Evolutionary conservation across 1,140 invertebrate genomes (phyloP), one percentile per base, ranked within the genome.

Genomic region (Calliopsis andreniformis): DNA sequence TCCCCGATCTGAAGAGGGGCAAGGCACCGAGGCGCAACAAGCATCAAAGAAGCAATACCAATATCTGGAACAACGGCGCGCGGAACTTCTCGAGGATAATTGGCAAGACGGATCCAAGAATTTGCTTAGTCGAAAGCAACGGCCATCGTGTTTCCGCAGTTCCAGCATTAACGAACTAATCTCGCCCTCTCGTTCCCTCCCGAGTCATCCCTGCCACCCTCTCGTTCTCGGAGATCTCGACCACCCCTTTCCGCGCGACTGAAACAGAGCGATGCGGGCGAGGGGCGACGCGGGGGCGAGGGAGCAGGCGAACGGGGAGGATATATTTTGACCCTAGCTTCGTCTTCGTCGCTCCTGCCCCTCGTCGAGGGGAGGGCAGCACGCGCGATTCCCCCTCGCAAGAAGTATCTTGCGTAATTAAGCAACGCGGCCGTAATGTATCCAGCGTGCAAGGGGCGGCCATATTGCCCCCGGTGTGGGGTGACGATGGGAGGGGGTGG

Each of bases 351-450:
- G 18, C 42, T 32, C 23, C 18, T 8, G 8, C 28, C 32, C 30
- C 23, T 3, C 20, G 23, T 23, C n/a, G 0, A 35, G 14, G 1
- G 25, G 20, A 30, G 4, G 53, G 23, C 45, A 76, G 47, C 51
- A 73, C 59, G 82, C 63, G 71, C 55, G 63, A 62, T 53, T 42
- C 69, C 77, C 62, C 82, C 14, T 42, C 10, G 63, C 55, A 79
- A 83, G 81, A 87, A 84, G 86, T 86, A 89, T 86, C 86, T 89
- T 84, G 86, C 86, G 88, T 89, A 89, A 89, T 89, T 89, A 89
- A 89, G 85, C 85, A 88, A 88, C 87, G 86, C 81, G 63, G 69
- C 67, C 64, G 87, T 87, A 87, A 89, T 89, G 82, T 87, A 88
- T 86, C 86, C 80, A 82, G 83, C 68, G 78, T 73, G 77, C 78